Evolutionary conservation across 2,113 vertebrate species (phyloP).

Genomic region (Tachysurus vachellii): DNA sequence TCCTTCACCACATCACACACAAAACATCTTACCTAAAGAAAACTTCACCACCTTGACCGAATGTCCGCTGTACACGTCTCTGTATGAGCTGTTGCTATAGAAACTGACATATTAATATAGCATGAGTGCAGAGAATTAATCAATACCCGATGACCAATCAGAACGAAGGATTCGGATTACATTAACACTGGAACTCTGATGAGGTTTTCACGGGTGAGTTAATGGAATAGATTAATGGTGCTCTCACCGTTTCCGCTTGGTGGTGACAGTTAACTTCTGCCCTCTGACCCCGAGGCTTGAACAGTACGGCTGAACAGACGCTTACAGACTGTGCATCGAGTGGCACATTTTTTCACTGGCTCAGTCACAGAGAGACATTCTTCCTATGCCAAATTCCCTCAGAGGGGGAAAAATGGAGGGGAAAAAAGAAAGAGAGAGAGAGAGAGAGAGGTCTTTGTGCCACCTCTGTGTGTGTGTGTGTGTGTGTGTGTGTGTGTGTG

Average conservation of each 20-base stretch:
- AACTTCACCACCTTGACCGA: background rate
- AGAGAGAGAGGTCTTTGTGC: conserved; percentile 53
- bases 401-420: background rate
- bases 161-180: background rate
- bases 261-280: conserved; percentile 2
- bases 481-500: no score
- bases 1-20: background rate
- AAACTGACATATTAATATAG: background rate
- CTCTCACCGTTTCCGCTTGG: background rate
- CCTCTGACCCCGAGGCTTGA: conserved; percentile 1
- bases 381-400: conserved; percentile 51
- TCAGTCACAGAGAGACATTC: conserved; percentile 47
- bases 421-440: background rate
- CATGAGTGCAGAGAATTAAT: background rate
- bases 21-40: background rate
- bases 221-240: background rate
- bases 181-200: background rate
- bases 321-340: conserved; percentile 20
- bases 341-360: conserved; percentile 47
- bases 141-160: background rate
- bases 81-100: background rate
- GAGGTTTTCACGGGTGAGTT: background rate
- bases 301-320: background rate
- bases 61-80: background rate
- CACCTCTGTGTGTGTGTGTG: background rate